Evolutionary conservation across 2,888 invertebrate species (phyloP), one percentile per base, ranked within the genome.

Genomic region (Alsophila aescularia): DNA sequence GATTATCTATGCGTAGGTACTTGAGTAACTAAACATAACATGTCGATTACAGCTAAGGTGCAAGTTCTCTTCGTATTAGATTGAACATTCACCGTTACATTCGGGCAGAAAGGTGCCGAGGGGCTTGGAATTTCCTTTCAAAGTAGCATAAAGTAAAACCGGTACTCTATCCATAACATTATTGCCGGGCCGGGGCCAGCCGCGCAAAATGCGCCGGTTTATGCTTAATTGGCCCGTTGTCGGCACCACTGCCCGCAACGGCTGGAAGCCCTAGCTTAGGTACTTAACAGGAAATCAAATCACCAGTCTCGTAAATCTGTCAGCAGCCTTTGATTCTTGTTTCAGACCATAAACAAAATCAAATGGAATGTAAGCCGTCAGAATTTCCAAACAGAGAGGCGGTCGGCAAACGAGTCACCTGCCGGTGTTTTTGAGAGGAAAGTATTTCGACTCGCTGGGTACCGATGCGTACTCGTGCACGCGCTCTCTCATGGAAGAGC

Each of bases 61-160:
- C 29, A 15, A 41, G 27, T 15, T 18, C n/a, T 43, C 16, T 10
- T 45, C 16, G 34, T 14, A 12, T 43, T 49, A 27, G 21, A 37
- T 54, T 13, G 12, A 43, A 14, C 39, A 15, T 40, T 47, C 40
- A 61, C 64, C 64, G 64, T 61, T 64, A 64, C 45, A 48, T 51
- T 57, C 51, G 60, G 58, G 14, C 54, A 52, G 49, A 51, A 54
- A 52, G 44, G 40, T 55, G 54, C 50, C 55, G 55, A 52, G 54
- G 53, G 47, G 58, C 39, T 44, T 51, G 56, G 58, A 52, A 54
- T 54, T 54, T 43, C 49, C 59, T 54, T 50, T 57, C 56, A 34
- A 50, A 16, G 34, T 42, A 27, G 21, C 56, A 41, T 51, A 24
- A 32, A 42, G 8, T 32, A 27, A 45, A 49, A 57, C 62, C 59